Evolutionary conservation across 1,140 invertebrate genomes (phyloP), one percentile per base, ranked within the genome.

Genomic region (Thaumatotibia leucotreta): DNA sequence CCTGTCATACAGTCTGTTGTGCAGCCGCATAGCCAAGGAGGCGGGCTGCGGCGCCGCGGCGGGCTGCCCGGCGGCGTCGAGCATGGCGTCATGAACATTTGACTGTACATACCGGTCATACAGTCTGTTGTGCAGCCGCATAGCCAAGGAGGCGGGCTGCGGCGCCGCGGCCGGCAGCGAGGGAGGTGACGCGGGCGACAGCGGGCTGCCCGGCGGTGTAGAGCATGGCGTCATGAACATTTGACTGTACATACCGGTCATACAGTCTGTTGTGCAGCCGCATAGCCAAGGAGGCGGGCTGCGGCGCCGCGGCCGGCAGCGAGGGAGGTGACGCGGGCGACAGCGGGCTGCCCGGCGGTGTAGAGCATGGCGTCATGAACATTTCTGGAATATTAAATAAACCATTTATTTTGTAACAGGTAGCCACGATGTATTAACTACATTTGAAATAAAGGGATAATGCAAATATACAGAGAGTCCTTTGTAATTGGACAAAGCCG

Each of bases 321-420:
- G 76, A 66, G 27, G 83, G 86, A 32, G 86, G 86, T 6, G 84
- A 82, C 52, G 87, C 61, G 33, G 88, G 89, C 64, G 87, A 91
- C 72, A 84, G 83, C 74, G 86, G 76, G 76, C 95, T 96, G 10
- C 94, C 95, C n/a, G 96, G 96, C 5, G 97, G 97, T 11, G 97
- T 98, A 2, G 97, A 98, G 79, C 97, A 97, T 9, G 97, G 98
- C 3, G 98, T 99, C 82, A 97, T 93, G 86, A 97, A 99, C 75
- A 94, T 93, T 69, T 96, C 95, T 73, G 67, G 52, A 74, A 2
- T 23, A 22, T 1, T 27, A 64, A 61, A 31, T 27, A 2, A 52
- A 52, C 9, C 49, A 4, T 1, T 22, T 3, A 23, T 20, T n/a
- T n/a, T n/a, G n/a, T n/a, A n/a, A n/a, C n/a, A n/a, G n/a, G n/a